phyloP scores from a whole-genome alignment of 2,797 vertebrate species.

The Amblyraja radiata region DNA sequence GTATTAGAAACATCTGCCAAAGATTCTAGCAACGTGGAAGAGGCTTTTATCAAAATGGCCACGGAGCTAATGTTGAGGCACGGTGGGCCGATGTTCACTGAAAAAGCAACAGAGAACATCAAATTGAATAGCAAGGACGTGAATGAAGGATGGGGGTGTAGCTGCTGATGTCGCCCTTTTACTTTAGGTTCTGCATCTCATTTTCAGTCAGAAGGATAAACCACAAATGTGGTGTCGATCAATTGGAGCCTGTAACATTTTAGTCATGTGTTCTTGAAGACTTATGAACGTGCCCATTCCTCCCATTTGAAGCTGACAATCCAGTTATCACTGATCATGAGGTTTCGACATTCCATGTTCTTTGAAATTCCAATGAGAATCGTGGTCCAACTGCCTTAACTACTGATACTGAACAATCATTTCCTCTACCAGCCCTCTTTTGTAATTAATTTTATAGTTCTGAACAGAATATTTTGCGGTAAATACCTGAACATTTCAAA shows the following conservation, averaged over 20 bases:
- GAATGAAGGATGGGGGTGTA: constrained; percentile 66
- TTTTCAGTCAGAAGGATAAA: not conserved
- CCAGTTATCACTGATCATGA: not conserved
- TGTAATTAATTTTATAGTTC: constrained; percentile 10
- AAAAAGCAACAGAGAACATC: constrained; percentile 67
- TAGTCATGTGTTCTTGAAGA: not conserved
- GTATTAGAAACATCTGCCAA: constrained; percentile 77
- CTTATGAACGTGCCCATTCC: not conserved
- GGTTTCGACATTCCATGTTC: not conserved
- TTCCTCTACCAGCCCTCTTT: constrained; percentile 12
- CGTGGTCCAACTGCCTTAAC: constrained; percentile 8
- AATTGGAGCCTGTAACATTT: not conserved
- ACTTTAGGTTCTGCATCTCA: constrained; percentile 13
- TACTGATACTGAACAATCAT: constrained; percentile 1
- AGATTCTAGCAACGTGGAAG: constrained; percentile 75
- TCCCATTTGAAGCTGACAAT: not conserved
- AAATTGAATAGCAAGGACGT: constrained; percentile 76
- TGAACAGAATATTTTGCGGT: not conserved
- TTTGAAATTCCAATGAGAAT: constrained; percentile 7
- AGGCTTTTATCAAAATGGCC: constrained; percentile 74
- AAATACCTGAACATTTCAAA: constrained; percentile 1
- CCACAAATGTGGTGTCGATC: not conserved
- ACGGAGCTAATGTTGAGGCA: constrained; percentile 73
- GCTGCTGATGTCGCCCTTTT: constrained; percentile 59
- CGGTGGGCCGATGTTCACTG: constrained; percentile 70